Evolutionary conservation across 2,113 vertebrate genomes (phyloP).

Genomic region (Amazona vittata): DNA sequence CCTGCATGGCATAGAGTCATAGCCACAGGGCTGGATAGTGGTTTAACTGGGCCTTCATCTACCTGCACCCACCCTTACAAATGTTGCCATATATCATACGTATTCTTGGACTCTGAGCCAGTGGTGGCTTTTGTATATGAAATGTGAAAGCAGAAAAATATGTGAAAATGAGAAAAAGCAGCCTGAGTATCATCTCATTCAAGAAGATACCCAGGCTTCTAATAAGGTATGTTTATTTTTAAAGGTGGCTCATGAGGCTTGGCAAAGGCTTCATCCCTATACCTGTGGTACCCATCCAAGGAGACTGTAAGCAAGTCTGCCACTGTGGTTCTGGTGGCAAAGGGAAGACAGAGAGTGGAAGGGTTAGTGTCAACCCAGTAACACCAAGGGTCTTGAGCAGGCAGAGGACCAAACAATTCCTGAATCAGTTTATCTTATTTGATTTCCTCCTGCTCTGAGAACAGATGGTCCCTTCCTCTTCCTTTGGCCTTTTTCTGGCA

Average conservation of each 20-base stretch:
- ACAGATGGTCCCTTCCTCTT: not conserved
- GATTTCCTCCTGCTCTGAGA: not conserved
- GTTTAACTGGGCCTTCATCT: not conserved
- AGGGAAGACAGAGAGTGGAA: not conserved
- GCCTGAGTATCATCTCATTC: not conserved
- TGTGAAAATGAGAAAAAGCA: not conserved
- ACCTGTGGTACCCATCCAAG: not conserved
- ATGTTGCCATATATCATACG: not conserved
- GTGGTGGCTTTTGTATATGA: not conserved
- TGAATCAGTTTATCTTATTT: not conserved
- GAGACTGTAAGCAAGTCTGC: not conserved
- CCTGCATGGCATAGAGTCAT: not conserved
- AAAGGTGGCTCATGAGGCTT: not conserved
- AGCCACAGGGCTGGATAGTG: not conserved
- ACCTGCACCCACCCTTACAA: not conserved
- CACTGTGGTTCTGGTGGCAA: not conserved
- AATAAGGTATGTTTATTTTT: not conserved
- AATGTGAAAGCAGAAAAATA: not conserved
- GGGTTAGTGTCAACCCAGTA: not conserved
- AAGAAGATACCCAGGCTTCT: not conserved
- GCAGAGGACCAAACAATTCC: not conserved
- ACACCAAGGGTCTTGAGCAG: not conserved
- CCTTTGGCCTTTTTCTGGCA: not conserved
- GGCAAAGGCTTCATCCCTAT: not conserved
- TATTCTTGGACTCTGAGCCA: not conserved